phyloP scores from a whole-genome alignment of 2,797 vertebrate genomes.

The Rhinophrynus dorsalis region DNA sequence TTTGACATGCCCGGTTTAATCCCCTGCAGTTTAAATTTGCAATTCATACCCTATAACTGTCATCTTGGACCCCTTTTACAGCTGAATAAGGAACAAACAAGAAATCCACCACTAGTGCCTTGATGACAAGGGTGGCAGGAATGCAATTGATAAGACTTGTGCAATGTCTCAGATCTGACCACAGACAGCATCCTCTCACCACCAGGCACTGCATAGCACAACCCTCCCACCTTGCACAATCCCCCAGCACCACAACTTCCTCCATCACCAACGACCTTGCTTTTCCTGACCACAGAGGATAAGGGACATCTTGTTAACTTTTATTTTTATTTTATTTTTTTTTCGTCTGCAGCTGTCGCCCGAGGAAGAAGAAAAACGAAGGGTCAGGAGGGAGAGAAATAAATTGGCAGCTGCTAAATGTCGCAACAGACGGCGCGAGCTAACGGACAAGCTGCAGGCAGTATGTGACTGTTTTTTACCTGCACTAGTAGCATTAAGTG shows the following conservation, averaged over 20 bases:
- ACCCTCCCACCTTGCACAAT: conserved; percentile 63
- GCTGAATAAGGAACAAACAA: too few relatives aligned
- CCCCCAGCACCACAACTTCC: conserved; percentile 29
- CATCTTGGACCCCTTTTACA: too few relatives aligned
- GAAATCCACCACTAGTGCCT: too few relatives aligned
- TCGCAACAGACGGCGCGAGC: conserved; percentile 93
- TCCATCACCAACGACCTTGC: conserved; percentile 27
- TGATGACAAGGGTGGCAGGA: not conserved
- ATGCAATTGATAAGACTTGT: conserved; percentile 23
- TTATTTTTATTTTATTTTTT: conserved; percentile 57
- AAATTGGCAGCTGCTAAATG: conserved; percentile 97
- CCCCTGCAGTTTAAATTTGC: too few relatives aligned
- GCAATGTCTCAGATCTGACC: conserved; percentile 16
- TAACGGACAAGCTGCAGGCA: conserved; percentile 96
- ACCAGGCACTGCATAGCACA: conserved; percentile 56
- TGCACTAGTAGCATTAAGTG: too few relatives aligned
- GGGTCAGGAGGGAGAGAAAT: conserved; percentile 96
- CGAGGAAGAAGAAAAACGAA: conserved; percentile 96
- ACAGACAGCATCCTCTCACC: not conserved
- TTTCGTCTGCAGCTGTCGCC: conserved; percentile 82
- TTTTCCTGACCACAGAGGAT: conserved; percentile 44
- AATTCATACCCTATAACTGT: too few relatives aligned
- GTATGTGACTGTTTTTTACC: conserved; percentile 68
- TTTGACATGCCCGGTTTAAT: too few relatives aligned
- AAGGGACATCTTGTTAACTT: conserved; percentile 50